These are phyloP conservation scores for Cheilosia grossa DNA, from an alignment of 2,888 invertebrate species.

Conservation along the genomic window DNA sequence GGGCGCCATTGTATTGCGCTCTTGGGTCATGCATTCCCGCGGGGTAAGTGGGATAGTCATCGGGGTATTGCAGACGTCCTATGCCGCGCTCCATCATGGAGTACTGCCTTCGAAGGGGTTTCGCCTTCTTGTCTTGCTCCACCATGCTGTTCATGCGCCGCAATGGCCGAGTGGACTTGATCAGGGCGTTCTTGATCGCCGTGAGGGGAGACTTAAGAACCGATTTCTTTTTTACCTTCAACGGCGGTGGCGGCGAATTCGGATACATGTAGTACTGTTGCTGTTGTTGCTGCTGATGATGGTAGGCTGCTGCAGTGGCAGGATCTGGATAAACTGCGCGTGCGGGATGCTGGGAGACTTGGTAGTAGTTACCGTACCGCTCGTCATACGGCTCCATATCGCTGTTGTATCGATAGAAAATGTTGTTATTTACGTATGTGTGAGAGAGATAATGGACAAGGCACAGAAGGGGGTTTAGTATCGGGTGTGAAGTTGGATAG, in stretches of 20 bases:
- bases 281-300: slow-evolving; percentile 72
- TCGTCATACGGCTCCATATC: slow-evolving; percentile 83
- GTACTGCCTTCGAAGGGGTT: slow-evolving; percentile 81
- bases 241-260: slow-evolving; percentile 79
- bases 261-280: slow-evolving; percentile 79
- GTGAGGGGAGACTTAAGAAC: slow-evolving; percentile 82
- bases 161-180: slow-evolving; percentile 81
- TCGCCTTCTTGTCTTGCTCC: slow-evolving; percentile 80
- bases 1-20: slow-evolving; percentile 69
- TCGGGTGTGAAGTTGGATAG: slow-evolving; percentile 11
- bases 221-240: slow-evolving; percentile 82
- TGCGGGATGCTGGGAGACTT: slow-evolving; percentile 79
- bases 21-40: slow-evolving; percentile 79
- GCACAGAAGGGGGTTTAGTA: slow-evolving; percentile 15
- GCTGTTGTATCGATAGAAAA: slow-evolving; percentile 78
- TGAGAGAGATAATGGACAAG: slow-evolving; percentile 31
- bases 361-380: slow-evolving; percentile 81
- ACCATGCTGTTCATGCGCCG: slow-evolving; percentile 83
- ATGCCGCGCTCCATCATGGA: slow-evolving; percentile 82
- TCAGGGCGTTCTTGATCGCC: slow-evolving; percentile 82
- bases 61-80: slow-evolving; percentile 81
- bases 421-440: slow-evolving; percentile 73
- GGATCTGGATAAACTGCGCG: slow-evolving; percentile 76
- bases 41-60: slow-evolving; percentile 82
- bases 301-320: slow-evolving; percentile 67